Conservation (phyloP, 2,113 vertebrate genomes). For the Embiotoca jacksoni region DNA sequence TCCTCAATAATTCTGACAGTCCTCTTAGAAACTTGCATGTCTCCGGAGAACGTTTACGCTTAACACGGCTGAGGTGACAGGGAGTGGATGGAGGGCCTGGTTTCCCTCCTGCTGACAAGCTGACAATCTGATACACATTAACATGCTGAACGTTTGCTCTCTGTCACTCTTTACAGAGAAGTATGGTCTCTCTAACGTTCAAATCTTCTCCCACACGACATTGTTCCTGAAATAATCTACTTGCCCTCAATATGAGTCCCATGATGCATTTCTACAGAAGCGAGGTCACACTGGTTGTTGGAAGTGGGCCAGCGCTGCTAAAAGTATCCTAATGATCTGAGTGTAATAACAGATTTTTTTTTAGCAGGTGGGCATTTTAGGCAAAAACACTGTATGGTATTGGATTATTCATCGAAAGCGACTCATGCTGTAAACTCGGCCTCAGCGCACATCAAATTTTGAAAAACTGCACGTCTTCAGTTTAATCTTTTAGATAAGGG, state of each 20-base stretch:
- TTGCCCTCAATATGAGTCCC: slow-evolving; percentile 75
- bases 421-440: too few species aligned
- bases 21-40: slow-evolving; percentile 43
- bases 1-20: slow-evolving; percentile 53
- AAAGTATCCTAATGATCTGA: slow-evolving; percentile 63
- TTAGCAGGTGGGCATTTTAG: too few species aligned
- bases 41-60: slow-evolving; percentile 47
- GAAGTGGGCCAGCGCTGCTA: slow-evolving; percentile 76
- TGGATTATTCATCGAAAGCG: too few species aligned
- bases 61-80: slow-evolving; percentile 55
- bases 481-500: too few species aligned
- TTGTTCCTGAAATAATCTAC: slow-evolving; percentile 78
- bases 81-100: slow-evolving; percentile 31
- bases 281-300: slow-evolving; percentile 69
- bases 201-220: slow-evolving; percentile 62
- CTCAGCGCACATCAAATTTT: too few species aligned
- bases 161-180: slow-evolving; percentile 50
- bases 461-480: too few species aligned
- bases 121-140: slow-evolving; percentile 11
- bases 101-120: slow-evolving; percentile 22
- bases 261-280: slow-evolving; percentile 52
- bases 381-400: too few species aligned
- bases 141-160: slow-evolving; percentile 30
- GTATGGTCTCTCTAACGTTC: slow-evolving; percentile 38
- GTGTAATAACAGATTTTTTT: slow-evolving; percentile 21